phyloP scores from a whole-genome alignment of 1,140 invertebrate species.

The Bicyclus anynana region DNA sequence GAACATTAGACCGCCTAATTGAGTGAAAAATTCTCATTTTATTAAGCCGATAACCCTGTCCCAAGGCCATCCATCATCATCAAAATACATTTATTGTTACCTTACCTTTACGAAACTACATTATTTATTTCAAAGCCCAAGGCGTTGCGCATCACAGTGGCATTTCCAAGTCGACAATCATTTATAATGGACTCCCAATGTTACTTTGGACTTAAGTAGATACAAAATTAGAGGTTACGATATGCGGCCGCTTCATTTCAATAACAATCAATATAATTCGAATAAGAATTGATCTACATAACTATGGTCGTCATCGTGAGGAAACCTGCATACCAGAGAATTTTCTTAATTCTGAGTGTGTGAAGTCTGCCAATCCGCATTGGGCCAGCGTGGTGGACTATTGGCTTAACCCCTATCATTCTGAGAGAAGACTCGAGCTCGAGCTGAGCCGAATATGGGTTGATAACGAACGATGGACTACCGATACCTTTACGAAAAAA shows the following conservation, averaged over 20 bases:
- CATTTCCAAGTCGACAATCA: constrained; percentile 14
- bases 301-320: too few relatives aligned
- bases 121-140: constrained; percentile 9
- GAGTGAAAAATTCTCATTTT: background rate
- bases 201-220: background rate
- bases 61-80: background rate
- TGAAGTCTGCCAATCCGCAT: too few relatives aligned
- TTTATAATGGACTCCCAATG: constrained; percentile 3
- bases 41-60: background rate
- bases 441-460: too few relatives aligned
- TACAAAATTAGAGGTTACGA: background rate
- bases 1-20: too few relatives aligned
- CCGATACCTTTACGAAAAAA: too few relatives aligned
- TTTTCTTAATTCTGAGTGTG: too few relatives aligned
- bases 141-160: constrained; percentile 15
- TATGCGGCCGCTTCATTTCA: background rate
- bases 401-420: too few relatives aligned
- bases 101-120: constrained; percentile 14
- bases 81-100: constrained; percentile 1
- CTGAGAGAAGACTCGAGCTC: too few relatives aligned
- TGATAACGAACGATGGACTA: too few relatives aligned
- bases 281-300: background rate
- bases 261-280: background rate
- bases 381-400: too few relatives aligned
- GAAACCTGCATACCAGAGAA: too few relatives aligned